phyloP scores from a whole-genome alignment of 2,113 vertebrate species.

The Anser brachyrhynchus region DNA sequence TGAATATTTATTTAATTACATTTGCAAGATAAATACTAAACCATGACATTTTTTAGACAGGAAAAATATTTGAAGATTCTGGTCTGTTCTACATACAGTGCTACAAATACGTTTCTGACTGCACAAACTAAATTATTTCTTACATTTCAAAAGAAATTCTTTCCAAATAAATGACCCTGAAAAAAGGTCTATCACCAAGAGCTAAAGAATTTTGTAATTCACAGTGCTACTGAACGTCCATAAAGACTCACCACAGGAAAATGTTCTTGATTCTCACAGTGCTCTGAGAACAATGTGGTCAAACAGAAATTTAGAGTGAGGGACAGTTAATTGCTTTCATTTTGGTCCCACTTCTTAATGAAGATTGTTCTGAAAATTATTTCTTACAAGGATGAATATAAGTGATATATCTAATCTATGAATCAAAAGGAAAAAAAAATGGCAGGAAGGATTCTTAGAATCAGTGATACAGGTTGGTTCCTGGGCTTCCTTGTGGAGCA shows the following conservation, averaged over 20 bases:
- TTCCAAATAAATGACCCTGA: neutral
- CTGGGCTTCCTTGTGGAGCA: neutral
- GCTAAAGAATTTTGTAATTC: neutral
- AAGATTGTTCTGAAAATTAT: neutral
- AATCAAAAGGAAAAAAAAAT: neutral
- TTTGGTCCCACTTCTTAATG: neutral
- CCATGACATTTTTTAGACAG: neutral
- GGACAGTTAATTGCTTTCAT: neutral
- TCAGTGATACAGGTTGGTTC: neutral
- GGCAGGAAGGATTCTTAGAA: neutral
- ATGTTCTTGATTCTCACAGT: neutral
- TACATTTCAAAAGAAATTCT: neutral
- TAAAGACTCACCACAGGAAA: neutral
- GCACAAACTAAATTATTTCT: neutral
- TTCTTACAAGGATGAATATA: neutral
- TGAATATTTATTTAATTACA: slow-evolving; percentile 31
- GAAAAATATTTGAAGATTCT: slow-evolving; percentile 3
- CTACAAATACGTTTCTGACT: neutral
- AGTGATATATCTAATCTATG: neutral
- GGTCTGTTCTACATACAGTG: neutral
- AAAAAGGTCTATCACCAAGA: neutral
- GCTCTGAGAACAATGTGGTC: neutral
- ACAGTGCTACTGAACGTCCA: neutral
- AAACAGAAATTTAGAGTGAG: neutral
- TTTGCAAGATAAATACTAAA: neutral